Evolutionary conservation across 2,797 vertebrate species (phyloP), one percentile per base, ranked within the genome.

Genomic region (Ciconia nigra): DNA sequence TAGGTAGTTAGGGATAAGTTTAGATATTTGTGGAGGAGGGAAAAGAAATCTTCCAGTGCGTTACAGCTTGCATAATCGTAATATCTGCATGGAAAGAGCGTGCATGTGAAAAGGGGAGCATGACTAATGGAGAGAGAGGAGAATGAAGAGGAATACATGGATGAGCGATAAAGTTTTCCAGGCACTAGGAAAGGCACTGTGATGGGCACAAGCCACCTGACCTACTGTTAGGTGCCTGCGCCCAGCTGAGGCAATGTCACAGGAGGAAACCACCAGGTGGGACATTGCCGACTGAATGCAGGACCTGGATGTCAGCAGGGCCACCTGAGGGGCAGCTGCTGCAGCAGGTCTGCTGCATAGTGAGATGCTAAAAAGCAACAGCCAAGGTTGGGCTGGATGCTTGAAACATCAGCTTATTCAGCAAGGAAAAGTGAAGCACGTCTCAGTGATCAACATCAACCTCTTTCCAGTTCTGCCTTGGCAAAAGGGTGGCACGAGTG

Each of bases 11-110:
- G 70, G 65, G 87, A 77, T 89, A 96, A 95, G 42, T 89, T 96
- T 95, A 92, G 84, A 57, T 84, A 39, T 46, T 85, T 88, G 72
- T 82, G 90, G 92, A 95, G 91, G 93, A 91, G 66, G 76, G 44
- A 93, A 74, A 93, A 86, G 58, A 84, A 83, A 79, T 72, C 37
- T 95, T 92, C 31, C 66, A 79, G 17, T 47, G 47, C 3, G 0
- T 65, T 84, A 24, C 37, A 84, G 58, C 31, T 80, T 80, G 42
- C 4, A 4, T 49, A 84, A 77, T 63, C 7, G 1, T 71, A 80
- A 52, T 71, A 86, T 59, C 81, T 89, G 71, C 69, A 44, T 33
- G 67, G 73, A 69, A 89, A 33, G 70, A 79, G 28, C 2, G 7
- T 37, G 37, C 4, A 3, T 54, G 46, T 70, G 66, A 52, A 44